phyloP scores from a whole-genome alignment of 1,140 invertebrate genomes.

The Arctopsyche grandis region DNA sequence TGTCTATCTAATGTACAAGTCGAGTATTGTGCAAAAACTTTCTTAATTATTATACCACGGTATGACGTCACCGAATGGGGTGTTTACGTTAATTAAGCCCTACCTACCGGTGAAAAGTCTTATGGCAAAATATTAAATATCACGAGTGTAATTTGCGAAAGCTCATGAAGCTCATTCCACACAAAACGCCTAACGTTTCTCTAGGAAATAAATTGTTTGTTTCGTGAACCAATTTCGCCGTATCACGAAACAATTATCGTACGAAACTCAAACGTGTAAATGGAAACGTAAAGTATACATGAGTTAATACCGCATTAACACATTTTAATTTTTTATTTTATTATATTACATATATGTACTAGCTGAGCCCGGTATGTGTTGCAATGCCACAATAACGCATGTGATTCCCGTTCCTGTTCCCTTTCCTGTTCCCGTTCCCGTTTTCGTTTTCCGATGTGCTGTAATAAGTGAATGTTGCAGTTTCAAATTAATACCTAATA shows the following conservation, averaged over 20 bases:
- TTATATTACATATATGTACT: background rate
- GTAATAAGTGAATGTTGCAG: no score
- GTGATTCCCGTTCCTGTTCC: no score
- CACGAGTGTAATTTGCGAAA: slow-evolving; percentile 35
- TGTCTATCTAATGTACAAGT: no score
- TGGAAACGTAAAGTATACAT: background rate
- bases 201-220: slow-evolving; percentile 18
- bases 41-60: slow-evolving; percentile 16
- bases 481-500: no score
- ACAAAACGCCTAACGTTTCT: slow-evolving; percentile 22
- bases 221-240: slow-evolving; percentile 23
- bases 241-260: slow-evolving; percentile 21
- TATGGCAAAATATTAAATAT: slow-evolving; percentile 33
- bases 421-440: no score
- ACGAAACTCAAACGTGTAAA: slow-evolving; percentile 18
- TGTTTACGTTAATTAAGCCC: slow-evolving; percentile 27
- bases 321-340: background rate
- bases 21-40: no score
- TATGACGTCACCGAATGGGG: background rate
- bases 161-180: slow-evolving; percentile 38
- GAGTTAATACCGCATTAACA: background rate
- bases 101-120: slow-evolving; percentile 7
- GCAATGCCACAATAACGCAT: no score
- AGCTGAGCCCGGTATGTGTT: no score
- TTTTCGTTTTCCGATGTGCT: no score